Percentiles rank a stretch among this genome's conserved stretches.
Evolutionary conservation across 2,797 vertebrate genomes (phyloP).

Genomic region (Notamacropus eugenii): DNA sequence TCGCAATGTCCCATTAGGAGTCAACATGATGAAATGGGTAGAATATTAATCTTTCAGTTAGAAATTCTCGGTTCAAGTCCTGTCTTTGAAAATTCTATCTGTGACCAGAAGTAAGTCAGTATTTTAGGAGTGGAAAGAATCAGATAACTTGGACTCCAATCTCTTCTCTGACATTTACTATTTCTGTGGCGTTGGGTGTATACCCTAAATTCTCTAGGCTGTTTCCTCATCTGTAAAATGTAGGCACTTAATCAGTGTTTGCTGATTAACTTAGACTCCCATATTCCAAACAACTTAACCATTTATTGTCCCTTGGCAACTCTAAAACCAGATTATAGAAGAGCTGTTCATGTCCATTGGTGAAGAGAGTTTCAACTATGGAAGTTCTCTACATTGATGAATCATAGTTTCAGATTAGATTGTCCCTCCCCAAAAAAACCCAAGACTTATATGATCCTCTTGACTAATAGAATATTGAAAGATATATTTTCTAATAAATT

Average conservation of each 20-base stretch:
- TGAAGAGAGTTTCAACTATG: neutral
- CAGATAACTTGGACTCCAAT: neutral
- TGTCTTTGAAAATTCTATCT: neutral
- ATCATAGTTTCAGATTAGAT: neutral
- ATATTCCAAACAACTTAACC: neutral
- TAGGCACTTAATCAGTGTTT: neutral
- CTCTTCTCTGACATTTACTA: neutral
- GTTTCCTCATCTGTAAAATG: neutral
- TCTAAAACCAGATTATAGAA: neutral
- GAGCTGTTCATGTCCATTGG: neutral
- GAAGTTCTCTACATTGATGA: neutral
- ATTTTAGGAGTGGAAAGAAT: neutral
- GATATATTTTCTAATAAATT: neutral
- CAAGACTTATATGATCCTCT: conserved; percentile 32
- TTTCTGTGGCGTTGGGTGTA: neutral
- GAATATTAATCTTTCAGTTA: neutral
- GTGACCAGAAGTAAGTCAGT: neutral
- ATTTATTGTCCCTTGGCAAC: neutral
- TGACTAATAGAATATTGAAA: conserved; percentile 1
- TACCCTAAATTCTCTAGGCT: neutral
- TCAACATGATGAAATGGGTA: neutral
- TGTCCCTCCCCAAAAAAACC: neutral
- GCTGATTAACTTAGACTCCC: neutral
- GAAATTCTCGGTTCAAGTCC: neutral
- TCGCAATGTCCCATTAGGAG: neutral